A percentile compares a stretch with the other conserved stretches of the same genome.
phyloP scores from a whole-genome alignment of 1,140 invertebrate genomes.

The Drosophila ironensis region DNA sequence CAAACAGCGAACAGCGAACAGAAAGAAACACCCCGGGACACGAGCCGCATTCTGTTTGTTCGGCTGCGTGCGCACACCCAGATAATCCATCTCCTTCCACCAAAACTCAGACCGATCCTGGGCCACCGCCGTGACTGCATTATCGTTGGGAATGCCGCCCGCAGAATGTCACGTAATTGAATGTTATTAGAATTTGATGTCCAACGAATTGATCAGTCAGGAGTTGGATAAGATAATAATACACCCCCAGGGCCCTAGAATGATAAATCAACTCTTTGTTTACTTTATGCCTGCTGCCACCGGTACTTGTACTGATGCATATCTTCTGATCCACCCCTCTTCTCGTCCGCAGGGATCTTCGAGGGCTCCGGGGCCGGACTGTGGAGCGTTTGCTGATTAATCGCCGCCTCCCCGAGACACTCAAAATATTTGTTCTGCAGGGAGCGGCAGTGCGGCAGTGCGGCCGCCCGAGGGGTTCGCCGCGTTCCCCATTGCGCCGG shows the following conservation, averaged over 20 bases:
- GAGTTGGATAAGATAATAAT: neutral
- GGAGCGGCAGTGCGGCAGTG: neutral
- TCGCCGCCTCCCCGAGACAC: neutral
- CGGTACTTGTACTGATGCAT: neutral
- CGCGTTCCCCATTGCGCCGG: conserved; percentile 2
- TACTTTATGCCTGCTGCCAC: neutral
- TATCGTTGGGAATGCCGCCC: neutral
- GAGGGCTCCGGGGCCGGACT: neutral
- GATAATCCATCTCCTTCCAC: conserved; percentile 7
- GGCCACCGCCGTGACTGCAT: neutral
- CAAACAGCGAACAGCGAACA: neutral
- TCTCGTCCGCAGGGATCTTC: conserved; percentile 7
- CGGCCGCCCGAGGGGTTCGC: neutral
- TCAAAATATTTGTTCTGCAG: conserved; percentile 25
- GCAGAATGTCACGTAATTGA: conserved; percentile 9
- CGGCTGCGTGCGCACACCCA: conserved; percentile 6
- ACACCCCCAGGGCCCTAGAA: neutral
- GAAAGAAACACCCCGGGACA: conserved; percentile 5
- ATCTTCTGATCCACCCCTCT: no score
- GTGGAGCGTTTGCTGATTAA: conserved; percentile 3
- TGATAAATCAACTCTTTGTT: neutral
- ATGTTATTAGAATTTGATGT: neutral
- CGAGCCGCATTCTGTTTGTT: neutral
- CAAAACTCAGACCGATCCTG: neutral
- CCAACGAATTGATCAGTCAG: neutral